Conservation (phyloP, 2,888 invertebrate genomes). For the Cylloceria caligata region DNA sequence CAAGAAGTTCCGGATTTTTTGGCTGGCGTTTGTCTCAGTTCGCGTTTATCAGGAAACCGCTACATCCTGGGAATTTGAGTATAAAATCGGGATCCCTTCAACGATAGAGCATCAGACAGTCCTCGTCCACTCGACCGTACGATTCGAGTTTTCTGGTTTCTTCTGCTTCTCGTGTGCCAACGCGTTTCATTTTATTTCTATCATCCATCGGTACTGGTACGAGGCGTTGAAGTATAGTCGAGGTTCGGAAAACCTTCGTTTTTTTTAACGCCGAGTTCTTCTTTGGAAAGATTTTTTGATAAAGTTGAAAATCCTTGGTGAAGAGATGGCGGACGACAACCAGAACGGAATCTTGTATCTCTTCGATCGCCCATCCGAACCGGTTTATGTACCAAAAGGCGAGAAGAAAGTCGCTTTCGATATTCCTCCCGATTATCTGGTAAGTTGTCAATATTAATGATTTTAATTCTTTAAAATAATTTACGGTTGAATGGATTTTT, state of each 20-base stretch:
- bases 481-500: too few species aligned
- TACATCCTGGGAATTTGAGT: slow-evolving; percentile 54
- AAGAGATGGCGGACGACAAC: slow-evolving; percentile 58
- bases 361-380: slow-evolving; percentile 92
- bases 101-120: slow-evolving; percentile 47
- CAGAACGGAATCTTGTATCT: slow-evolving; percentile 83
- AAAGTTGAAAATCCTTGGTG: not conserved
- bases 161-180: not conserved
- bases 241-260: not conserved
- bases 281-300: not conserved
- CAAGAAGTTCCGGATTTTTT: too few species aligned
- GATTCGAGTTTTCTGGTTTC: slow-evolving; percentile 12
- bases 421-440: slow-evolving; percentile 88
- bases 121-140: slow-evolving; percentile 30
- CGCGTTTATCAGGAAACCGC: slow-evolving; percentile 56
- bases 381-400: slow-evolving; percentile 91
- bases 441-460: slow-evolving; percentile 82
- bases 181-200: not conserved
- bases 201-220: too few species aligned
- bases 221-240: too few species aligned
- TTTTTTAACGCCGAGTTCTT: not conserved
- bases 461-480: too few species aligned
- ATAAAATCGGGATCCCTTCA: slow-evolving; percentile 60
- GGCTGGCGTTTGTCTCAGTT: too few species aligned
- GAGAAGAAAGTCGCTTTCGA: slow-evolving; percentile 87